Evolutionary conservation across 2,797 vertebrate genomes (phyloP).

Genomic region (Manis crassicaudata): DNA sequence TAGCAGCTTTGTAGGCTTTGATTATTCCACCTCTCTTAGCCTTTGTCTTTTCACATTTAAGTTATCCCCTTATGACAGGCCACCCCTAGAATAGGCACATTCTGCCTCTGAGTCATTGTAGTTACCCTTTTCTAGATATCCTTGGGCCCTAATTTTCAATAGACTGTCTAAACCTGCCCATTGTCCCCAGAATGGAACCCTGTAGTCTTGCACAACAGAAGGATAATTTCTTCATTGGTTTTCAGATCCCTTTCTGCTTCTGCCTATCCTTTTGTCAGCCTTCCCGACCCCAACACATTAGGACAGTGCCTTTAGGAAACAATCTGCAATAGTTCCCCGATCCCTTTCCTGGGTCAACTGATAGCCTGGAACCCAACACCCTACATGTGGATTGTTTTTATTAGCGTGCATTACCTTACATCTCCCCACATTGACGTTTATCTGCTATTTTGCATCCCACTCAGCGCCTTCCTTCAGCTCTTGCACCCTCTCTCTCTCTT

Average conservation of each 20-base stretch:
- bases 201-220: not conserved
- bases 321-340: not conserved
- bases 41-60: constrained; percentile 20
- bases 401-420: constrained; percentile 16
- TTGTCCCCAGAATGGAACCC: not conserved
- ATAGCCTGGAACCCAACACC: constrained; percentile 60
- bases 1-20: not conserved
- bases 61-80: not conserved
- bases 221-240: constrained; percentile 31
- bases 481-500: not conserved
- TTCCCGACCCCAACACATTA: not conserved
- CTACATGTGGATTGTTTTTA: constrained; percentile 52
- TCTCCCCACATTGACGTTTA: not conserved
- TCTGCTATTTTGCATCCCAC: constrained; percentile 46
- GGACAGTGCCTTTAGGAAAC: constrained; percentile 56
- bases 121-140: constrained; percentile 22
- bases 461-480: not conserved
- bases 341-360: constrained; percentile 63
- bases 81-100: not conserved
- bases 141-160: constrained; percentile 24
- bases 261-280: not conserved
- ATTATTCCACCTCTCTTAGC: not conserved
- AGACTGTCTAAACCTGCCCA: not conserved
- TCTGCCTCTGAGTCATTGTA: constrained; percentile 12
- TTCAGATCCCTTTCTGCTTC: not conserved